Base-by-base conservation (phyloP, 2,888 invertebrate genomes). In the Apodemia duryi region DNA sequence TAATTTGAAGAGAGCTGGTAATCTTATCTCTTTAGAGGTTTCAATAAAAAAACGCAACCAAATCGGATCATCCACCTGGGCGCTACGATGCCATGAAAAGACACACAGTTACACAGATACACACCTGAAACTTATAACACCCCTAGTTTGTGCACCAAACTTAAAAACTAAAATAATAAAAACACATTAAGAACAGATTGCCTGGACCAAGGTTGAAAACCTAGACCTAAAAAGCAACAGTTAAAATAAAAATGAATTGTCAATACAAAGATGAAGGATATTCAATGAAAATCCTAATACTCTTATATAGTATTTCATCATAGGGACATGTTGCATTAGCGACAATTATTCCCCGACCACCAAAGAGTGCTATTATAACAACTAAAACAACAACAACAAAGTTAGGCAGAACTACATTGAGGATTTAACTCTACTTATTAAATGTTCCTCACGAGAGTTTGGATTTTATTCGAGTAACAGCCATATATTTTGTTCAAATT, bases 311-410 rank as follows among this genome's bases (percentile, higher is more conserved):
- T 66, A 62, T 61, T 69, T 69, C 61, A 43, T 70, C 64, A 69
- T 66, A 70, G 70, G 70, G 76, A 76, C 77, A 77, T 74, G 73
- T 77, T 79, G 80, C 83, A 83, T 84, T 81, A 84, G 78, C 77
- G 77, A 76, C 81, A 82, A 81, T 75, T 83, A 81, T 75, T 83
- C 81, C 80, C 81, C 74, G 75, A 75, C 78, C 77, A 74, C 80
- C 77, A 79, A 80, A 80, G 78, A 81, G 80, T 77, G 73, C 84
- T 82, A 86, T 86, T 86, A 86, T 83, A 82, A 84, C 83, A 83
- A 80, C 80, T 85, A 83, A 79, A 74, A 68, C 68, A 66, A 75
- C 75, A 78, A 76, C 78, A 78, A 77, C 77, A 81, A 85, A 86
- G 84, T 86, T 84, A 74, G 79, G 77, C 81, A 78, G 75, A 81